Conservation (phyloP, 92 coral and sea anemone genomes). For the Epizoanthus stellaris region DNA sequence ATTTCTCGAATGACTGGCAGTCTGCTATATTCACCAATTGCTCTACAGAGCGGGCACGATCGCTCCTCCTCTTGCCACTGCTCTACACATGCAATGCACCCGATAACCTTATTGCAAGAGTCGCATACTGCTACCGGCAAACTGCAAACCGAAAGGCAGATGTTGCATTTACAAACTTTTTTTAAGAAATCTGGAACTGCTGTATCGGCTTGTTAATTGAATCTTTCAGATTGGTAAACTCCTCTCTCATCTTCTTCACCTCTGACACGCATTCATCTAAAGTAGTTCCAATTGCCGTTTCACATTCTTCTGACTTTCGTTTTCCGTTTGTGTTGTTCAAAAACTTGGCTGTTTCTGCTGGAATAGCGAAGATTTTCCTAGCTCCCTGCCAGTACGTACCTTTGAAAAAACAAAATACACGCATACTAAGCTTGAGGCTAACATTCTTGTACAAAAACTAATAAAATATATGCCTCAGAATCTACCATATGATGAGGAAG, state of each 20-base stretch:
- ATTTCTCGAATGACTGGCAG: neutral
- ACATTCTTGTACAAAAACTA: too few species aligned
- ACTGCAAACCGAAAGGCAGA: neutral
- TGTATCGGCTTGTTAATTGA: neutral
- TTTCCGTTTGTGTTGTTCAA: neutral
- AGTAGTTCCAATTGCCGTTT: neutral
- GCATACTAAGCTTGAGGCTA: too few species aligned
- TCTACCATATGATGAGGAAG: too few species aligned
- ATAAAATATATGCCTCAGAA: too few species aligned
- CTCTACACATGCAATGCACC: neutral
- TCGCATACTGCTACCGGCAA: neutral
- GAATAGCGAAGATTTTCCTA: neutral
- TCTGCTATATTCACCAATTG: neutral
- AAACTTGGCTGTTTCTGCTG: neutral
- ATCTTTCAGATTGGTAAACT: neutral
- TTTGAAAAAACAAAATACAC: neutral
- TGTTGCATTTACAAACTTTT: neutral
- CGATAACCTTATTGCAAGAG: neutral
- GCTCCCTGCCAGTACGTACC: conserved; percentile 13
- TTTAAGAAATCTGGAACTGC: neutral
- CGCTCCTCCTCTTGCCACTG: neutral
- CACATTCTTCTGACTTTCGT: neutral
- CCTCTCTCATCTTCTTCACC: neutral
- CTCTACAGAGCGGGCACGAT: neutral
- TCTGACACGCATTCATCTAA: neutral